Evolutionary conservation across 2,797 vertebrate species (phyloP).

Genomic region (Rhadinocentrus ornatus): DNA sequence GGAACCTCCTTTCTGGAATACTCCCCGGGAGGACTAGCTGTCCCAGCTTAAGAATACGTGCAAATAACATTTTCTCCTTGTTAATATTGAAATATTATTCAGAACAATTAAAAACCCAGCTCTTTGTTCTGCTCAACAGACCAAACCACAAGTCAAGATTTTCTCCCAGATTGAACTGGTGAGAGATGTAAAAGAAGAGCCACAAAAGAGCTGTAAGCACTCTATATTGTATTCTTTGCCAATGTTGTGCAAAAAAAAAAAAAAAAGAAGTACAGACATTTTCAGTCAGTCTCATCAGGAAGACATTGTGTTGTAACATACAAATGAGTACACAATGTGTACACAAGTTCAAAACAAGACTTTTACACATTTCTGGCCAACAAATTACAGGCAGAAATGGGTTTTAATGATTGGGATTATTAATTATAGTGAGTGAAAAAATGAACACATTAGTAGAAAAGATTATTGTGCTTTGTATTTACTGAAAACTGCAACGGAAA

Average conservation of each 20-base stretch:
- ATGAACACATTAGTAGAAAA: too few relatives aligned
- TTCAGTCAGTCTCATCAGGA: neutral
- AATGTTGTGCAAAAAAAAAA: neutral
- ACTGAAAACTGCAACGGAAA: neutral
- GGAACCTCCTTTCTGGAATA: too few relatives aligned
- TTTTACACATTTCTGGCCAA: too few relatives aligned
- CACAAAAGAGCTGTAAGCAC: constrained; percentile 85
- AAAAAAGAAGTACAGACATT: neutral
- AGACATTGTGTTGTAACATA: neutral
- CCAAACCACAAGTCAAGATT: constrained; percentile 90
- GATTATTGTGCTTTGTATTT: too few relatives aligned
- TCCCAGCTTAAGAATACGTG: neutral
- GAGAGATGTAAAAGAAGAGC: constrained; percentile 79
- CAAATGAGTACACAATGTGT: neutral
- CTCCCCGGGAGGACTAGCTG: too few relatives aligned
- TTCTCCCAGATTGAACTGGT: constrained; percentile 86
- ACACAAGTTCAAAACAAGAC: neutral
- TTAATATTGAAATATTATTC: neutral
- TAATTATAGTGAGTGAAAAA: too few relatives aligned
- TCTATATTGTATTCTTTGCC: neutral
- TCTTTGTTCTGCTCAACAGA: constrained; percentile 75
- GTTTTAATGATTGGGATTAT: too few relatives aligned
- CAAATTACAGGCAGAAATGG: too few relatives aligned
- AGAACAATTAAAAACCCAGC: neutral
- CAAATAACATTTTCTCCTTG: neutral